Evolutionary conservation across 2,113 vertebrate genomes (phyloP).

Genomic region (Abramis brama): DNA sequence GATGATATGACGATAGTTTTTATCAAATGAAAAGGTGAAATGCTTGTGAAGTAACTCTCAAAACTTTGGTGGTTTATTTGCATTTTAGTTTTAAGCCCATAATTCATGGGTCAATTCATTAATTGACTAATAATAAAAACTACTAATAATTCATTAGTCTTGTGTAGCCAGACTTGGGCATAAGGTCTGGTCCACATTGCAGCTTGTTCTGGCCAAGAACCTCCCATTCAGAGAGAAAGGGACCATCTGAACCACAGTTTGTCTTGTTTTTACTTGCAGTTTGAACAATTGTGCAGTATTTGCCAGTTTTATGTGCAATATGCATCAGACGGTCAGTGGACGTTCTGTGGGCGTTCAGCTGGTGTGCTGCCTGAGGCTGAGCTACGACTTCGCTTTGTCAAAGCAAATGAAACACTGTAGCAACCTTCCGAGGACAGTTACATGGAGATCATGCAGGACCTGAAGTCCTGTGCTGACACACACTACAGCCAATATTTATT

Average conservation of each 20-base stretch:
- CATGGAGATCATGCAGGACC: too few relatives aligned
- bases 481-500: too few relatives aligned
- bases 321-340: background rate
- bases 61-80: background rate
- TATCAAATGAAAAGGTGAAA: too few relatives aligned
- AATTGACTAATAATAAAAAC: too few relatives aligned
- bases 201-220: background rate
- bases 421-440: too few relatives aligned
- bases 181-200: background rate
- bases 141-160: background rate
- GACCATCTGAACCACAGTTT: background rate
- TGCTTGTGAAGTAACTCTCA: too few relatives aligned
- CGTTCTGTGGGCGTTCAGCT: background rate
- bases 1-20: too few relatives aligned
- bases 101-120: background rate
- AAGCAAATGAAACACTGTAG: too few relatives aligned
- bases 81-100: background rate
- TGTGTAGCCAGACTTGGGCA: background rate
- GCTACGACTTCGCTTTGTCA: too few relatives aligned
- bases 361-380: background rate
- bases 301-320: background rate
- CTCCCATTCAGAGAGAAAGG: background rate
- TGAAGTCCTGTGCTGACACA: too few relatives aligned
- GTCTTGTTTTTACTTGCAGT: background rate
- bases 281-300: background rate